Conservation (phyloP, 2,797 vertebrate species). For the Petrocephalus sullivani region DNA sequence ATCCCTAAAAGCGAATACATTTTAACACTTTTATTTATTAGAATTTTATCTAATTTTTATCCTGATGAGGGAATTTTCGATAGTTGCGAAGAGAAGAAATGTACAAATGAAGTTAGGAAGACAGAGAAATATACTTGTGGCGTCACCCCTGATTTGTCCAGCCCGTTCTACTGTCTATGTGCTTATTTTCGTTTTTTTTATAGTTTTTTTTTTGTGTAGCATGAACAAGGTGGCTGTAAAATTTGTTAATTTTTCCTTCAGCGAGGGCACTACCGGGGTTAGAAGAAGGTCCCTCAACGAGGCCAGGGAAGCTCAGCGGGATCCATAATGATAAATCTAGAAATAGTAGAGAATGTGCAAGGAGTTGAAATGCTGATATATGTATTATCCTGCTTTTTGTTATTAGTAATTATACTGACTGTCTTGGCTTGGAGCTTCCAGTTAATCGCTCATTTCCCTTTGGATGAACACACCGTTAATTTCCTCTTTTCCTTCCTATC, state of each 20-base stretch:
- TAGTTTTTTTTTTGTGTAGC: not conserved
- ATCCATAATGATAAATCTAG: not conserved
- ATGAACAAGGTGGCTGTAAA: not conserved
- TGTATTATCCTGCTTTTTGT: not conserved
- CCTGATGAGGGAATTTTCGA: not conserved
- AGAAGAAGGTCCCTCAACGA: not conserved
- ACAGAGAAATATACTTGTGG: not conserved
- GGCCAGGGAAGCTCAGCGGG: not conserved
- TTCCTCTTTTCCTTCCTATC: not conserved
- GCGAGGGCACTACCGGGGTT: not conserved
- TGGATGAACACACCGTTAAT: not conserved
- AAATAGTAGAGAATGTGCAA: not conserved
- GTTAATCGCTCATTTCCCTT: not conserved
- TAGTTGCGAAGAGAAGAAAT: not conserved
- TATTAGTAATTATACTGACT: not conserved
- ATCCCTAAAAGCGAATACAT: not conserved
- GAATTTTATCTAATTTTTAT: not conserved
- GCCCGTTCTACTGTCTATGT: not conserved
- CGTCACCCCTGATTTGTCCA: not conserved
- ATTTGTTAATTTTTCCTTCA: not conserved
- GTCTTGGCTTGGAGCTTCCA: not conserved
- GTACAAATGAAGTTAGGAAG: too few relatives aligned
- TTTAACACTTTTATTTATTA: not conserved
- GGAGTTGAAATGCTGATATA: not conserved
- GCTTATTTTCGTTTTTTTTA: not conserved